Evolutionary conservation across 2,797 vertebrate species (phyloP).

Genomic region (Discoglossus pictus): DNA sequence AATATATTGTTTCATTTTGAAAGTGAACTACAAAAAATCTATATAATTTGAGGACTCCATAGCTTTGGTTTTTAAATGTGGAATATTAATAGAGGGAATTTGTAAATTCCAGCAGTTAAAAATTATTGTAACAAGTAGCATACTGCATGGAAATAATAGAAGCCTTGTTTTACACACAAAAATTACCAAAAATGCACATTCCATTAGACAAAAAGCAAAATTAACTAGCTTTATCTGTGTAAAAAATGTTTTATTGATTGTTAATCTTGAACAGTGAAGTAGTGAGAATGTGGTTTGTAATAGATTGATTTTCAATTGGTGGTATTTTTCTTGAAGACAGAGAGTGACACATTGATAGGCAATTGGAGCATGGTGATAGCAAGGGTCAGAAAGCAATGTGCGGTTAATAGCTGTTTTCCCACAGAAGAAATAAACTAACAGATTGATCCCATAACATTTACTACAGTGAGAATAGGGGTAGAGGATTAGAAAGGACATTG

Average conservation of each 20-base stretch:
- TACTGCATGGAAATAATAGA: too few species aligned
- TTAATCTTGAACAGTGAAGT: not conserved
- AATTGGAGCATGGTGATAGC: not conserved
- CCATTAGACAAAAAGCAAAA: too few species aligned
- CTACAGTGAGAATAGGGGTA: conserved; percentile 2
- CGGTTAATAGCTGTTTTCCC: not conserved
- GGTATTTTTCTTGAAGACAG: not conserved
- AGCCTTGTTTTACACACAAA: too few species aligned
- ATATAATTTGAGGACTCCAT: too few species aligned
- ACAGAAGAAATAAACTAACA: conserved; percentile 7
- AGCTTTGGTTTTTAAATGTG: too few species aligned
- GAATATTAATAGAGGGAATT: too few species aligned
- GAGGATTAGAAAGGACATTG: not conserved
- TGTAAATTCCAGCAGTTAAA: too few species aligned
- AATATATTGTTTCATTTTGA: too few species aligned
- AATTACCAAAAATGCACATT: too few species aligned
- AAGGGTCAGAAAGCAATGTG: conserved; percentile 16
- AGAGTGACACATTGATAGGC: not conserved
- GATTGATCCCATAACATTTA: conserved; percentile 32
- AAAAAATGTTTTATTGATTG: not conserved
- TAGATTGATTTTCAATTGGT: not conserved
- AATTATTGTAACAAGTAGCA: too few species aligned
- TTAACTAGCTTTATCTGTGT: too few species aligned
- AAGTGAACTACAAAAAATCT: too few species aligned
- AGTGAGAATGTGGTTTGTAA: not conserved